Percentiles rank a stretch among this genome's conserved stretches.
phyloP scores from a whole-genome alignment of 2,888 invertebrate genomes.

The Ophioninae sp. region DNA sequence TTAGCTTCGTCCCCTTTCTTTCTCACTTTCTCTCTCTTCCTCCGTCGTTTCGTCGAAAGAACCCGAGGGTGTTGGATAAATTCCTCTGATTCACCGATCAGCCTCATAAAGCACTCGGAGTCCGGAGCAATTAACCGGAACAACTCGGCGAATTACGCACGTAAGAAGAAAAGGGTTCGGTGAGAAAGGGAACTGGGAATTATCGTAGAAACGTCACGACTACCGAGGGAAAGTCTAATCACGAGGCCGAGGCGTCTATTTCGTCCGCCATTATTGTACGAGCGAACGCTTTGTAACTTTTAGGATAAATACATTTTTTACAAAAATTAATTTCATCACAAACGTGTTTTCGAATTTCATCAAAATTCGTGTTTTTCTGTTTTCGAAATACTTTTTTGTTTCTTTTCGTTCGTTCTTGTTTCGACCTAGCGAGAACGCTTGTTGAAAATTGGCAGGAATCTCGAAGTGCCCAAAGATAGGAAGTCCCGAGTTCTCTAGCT shows the following conservation, averaged over 20 bases:
- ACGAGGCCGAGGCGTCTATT: not conserved
- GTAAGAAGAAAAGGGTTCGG: not conserved
- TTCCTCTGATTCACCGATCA: conserved; percentile 43
- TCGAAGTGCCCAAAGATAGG: not conserved
- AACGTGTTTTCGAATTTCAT: no score
- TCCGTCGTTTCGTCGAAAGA: conserved; percentile 7
- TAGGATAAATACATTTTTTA: no score
- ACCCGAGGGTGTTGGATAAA: conserved; percentile 8
- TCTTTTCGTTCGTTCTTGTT: not conserved
- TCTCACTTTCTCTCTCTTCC: not conserved
- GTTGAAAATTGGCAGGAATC: conserved; percentile 41
- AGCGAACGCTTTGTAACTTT: not conserved
- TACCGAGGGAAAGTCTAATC: not conserved
- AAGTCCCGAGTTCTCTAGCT: not conserved
- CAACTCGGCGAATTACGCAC: conserved; percentile 30
- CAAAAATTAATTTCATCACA: no score
- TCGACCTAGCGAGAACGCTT: not conserved
- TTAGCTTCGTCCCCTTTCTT: not conserved
- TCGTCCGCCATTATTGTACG: not conserved
- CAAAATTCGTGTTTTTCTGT: not conserved
- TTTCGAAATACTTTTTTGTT: not conserved
- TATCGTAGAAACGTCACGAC: not conserved
- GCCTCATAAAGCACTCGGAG: conserved; percentile 37
- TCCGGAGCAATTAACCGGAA: conserved; percentile 34
- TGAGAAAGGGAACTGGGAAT: not conserved